Percentiles rank a stretch among this genome's conserved stretches.
phyloP scores from a whole-genome alignment of 2,113 vertebrate species.

The Tor tambroides region DNA sequence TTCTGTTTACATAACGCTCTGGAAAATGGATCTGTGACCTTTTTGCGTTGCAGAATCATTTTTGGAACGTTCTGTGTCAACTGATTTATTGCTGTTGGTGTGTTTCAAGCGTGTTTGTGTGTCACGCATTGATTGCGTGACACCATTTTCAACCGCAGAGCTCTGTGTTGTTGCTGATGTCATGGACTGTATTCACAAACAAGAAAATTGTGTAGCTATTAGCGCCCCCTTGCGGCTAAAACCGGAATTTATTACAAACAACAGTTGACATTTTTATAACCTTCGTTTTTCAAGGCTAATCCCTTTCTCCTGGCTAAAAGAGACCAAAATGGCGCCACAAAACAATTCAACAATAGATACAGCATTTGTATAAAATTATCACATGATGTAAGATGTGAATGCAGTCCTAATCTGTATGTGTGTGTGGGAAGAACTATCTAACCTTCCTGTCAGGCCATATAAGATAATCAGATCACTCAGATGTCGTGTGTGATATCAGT shows the following conservation, averaged over 20 bases:
- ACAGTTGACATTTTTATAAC: neutral
- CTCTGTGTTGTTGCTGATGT: constrained; percentile 29
- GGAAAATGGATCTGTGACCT: constrained; percentile 38
- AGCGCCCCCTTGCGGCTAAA: constrained; percentile 12
- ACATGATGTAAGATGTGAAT: constrained; percentile 15
- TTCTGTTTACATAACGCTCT: constrained; percentile 45
- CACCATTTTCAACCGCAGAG: constrained; percentile 34
- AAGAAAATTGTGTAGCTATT: neutral
- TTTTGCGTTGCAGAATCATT: constrained; percentile 44
- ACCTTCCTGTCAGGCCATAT: neutral
- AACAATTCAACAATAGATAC: neutral
- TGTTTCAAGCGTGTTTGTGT: constrained; percentile 42
- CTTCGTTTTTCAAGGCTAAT: neutral
- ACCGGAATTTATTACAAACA: neutral
- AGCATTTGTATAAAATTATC: neutral
- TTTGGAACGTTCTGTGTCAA: constrained; percentile 47
- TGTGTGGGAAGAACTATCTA: neutral
- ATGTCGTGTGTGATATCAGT: constrained; percentile 10
- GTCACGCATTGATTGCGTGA: constrained; percentile 51
- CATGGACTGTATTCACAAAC: constrained; percentile 29
- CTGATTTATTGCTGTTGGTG: constrained; percentile 28
- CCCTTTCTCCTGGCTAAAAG: neutral
- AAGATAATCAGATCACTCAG: neutral
- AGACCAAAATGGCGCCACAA: neutral
- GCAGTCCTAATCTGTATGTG: constrained; percentile 15